Evolutionary conservation across 2,113 vertebrate species (phyloP).

Genomic region (Periophthalmus modestus): DNA sequence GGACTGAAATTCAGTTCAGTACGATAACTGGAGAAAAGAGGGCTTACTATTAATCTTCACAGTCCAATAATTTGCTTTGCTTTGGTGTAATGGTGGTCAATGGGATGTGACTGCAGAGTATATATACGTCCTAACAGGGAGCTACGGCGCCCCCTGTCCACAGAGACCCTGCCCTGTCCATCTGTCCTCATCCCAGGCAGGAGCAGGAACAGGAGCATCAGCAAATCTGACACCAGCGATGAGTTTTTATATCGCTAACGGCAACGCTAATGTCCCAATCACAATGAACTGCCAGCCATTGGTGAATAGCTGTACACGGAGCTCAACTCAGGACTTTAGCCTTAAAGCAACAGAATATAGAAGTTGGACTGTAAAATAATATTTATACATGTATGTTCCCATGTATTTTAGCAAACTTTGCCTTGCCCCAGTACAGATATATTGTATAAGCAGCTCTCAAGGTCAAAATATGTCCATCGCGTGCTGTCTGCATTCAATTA

Average conservation of each 20-base stretch:
- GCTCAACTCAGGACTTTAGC: conserved; percentile 12
- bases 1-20: conserved; percentile 15
- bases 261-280: conserved; percentile 49
- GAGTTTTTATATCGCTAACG: conserved; percentile 66
- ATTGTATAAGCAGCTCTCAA: too few species aligned
- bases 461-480: too few species aligned
- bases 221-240: conserved; percentile 69
- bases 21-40: conserved; percentile 24
- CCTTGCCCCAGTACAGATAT: too few species aligned
- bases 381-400: neutral
- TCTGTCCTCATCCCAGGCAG: conserved; percentile 67
- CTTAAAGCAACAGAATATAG: conserved; percentile 5
- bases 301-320: conserved; percentile 5
- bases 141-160: conserved; percentile 59
- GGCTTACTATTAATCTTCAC: conserved; percentile 38
- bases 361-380: neutral
- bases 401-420: too few species aligned
- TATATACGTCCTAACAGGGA: conserved; percentile 60
- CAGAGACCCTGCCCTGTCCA: conserved; percentile 59
- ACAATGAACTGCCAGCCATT: conserved; percentile 31
- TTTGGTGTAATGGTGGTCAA: conserved; percentile 66
- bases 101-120: conserved; percentile 69
- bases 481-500: too few species aligned
- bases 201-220: conserved; percentile 69
- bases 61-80: conserved; percentile 64